These are phyloP conservation scores for Acronicta aceris DNA, from an alignment of 2,888 invertebrate genomes.

Conservation along the genomic window DNA sequence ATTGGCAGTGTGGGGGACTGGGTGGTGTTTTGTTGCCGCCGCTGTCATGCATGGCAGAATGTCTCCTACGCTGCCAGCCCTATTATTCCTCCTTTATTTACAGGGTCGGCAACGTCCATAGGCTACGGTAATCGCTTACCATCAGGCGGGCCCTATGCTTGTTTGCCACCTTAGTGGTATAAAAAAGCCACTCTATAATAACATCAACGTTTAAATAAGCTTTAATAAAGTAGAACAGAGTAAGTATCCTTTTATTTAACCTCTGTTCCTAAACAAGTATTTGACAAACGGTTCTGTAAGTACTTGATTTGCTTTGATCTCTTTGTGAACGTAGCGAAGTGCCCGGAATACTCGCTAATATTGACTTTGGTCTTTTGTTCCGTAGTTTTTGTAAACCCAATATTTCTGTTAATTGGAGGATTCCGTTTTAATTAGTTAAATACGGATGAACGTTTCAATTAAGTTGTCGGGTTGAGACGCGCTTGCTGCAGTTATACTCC, in stretches of 20 bases:
- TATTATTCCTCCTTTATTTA: no score
- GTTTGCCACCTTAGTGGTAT: no score
- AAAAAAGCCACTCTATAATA: no score
- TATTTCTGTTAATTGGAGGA: slow-evolving; percentile 30
- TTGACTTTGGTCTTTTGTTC: slow-evolving; percentile 29
- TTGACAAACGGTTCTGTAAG: slow-evolving; percentile 27
- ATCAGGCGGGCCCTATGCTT: no score
- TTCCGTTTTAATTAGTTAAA: slow-evolving; percentile 7
- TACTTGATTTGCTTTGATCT: slow-evolving; percentile 41
- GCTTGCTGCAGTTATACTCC: no score
- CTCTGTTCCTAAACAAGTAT: slow-evolving; percentile 21
- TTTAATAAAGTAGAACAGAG: background rate
- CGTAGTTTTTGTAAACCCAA: slow-evolving; percentile 20
- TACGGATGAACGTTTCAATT: background rate
- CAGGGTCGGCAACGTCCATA: no score
- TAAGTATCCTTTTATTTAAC: slow-evolving; percentile 1
- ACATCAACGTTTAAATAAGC: background rate
- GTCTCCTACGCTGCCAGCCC: no score
- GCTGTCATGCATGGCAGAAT: no score
- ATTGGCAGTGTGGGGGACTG: no score
- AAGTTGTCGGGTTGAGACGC: no score
- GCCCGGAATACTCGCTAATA: slow-evolving; percentile 26
- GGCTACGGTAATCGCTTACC: no score
- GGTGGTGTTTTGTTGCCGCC: no score
- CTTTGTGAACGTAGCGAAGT: slow-evolving; percentile 17